Percentiles rank a stretch among this genome's conserved stretches.
Conservation (phyloP, 2,888 invertebrate genomes). For the Apamea anceps region DNA sequence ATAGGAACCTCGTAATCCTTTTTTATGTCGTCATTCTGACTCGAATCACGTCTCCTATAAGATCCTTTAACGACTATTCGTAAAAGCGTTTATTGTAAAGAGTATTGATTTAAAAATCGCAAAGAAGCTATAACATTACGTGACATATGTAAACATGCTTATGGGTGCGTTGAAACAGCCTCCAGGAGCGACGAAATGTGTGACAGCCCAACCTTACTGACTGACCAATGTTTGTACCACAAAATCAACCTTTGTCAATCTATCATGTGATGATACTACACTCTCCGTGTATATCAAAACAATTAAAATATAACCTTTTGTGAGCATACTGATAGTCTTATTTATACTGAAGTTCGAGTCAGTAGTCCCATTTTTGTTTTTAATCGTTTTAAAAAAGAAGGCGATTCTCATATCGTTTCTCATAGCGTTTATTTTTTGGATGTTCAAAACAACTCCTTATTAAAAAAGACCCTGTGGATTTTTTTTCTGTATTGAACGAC, state of each 20-base stretch:
- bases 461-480: too few species aligned
- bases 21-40: slow-evolving; percentile 54
- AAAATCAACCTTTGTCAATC: neutral
- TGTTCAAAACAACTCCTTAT: neutral
- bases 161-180: too few species aligned
- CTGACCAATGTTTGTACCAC: neutral
- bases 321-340: too few species aligned
- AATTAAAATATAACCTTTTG: too few species aligned
- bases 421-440: too few species aligned
- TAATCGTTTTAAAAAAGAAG: too few species aligned
- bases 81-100: slow-evolving; percentile 50
- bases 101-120: slow-evolving; percentile 33
- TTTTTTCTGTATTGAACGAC: neutral
- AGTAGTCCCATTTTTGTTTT: too few species aligned
- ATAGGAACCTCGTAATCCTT: slow-evolving; percentile 48
- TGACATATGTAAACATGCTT: neutral
- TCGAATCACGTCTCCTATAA: slow-evolving; percentile 43
- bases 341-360: too few species aligned
- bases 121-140: neutral
- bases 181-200: neutral
- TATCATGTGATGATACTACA: neutral
- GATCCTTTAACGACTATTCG: slow-evolving; percentile 28
- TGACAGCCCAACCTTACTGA: neutral
- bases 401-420: too few species aligned
- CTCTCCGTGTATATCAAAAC: neutral